Conservation (phyloP, 2,113 vertebrate genomes). For the Erythrolamprus reginae region DNA sequence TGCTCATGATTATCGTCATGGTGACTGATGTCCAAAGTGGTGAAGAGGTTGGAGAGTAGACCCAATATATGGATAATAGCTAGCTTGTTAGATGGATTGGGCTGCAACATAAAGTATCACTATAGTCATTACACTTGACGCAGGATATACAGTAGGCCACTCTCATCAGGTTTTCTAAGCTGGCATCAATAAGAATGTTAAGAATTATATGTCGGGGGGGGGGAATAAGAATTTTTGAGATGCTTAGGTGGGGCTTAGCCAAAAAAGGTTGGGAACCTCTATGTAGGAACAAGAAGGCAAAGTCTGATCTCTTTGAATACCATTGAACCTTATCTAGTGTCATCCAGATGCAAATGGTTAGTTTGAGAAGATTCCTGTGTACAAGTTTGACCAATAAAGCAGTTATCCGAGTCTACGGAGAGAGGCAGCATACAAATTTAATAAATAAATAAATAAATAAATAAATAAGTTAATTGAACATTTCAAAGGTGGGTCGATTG, state of each 20-base stretch:
- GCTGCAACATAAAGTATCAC: slow-evolving; percentile 71
- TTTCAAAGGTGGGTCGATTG: not conserved
- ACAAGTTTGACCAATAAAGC: not conserved
- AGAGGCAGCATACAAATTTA: too few relatives aligned
- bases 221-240: too few relatives aligned
- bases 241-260: too few relatives aligned
- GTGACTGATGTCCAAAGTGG: slow-evolving; percentile 94
- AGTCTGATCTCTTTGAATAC: not conserved
- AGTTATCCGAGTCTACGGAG: too few relatives aligned
- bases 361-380: not conserved
- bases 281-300: not conserved
- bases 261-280: too few relatives aligned
- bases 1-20: slow-evolving; percentile 91
- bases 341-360: not conserved
- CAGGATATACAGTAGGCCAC: not conserved
- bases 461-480: too few relatives aligned
- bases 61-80: slow-evolving; percentile 98
- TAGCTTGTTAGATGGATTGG: slow-evolving; percentile 96
- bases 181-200: not conserved
- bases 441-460: too few relatives aligned
- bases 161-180: not conserved
- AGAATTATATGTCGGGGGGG: too few relatives aligned
- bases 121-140: not conserved
- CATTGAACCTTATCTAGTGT: not conserved
- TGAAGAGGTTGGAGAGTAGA: slow-evolving; percentile 96